A percentile compares a stretch with the other conserved stretches of the same genome.
These are phyloP conservation scores for Akabosia matsudoensis DNA, from an alignment of 1,140 invertebrate genomes.

Conservation along the genomic window DNA sequence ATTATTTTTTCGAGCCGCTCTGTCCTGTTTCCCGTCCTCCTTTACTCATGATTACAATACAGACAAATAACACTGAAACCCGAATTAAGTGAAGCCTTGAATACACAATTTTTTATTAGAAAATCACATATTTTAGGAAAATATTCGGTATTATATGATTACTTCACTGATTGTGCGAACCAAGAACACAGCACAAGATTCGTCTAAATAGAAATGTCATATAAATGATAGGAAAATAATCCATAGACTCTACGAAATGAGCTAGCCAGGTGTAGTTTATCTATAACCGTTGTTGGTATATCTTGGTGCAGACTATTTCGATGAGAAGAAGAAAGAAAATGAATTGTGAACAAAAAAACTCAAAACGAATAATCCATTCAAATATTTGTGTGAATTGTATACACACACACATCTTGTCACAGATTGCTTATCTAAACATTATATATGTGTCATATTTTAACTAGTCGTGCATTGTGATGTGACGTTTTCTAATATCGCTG, in stretches of 20 bases:
- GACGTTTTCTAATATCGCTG: slow-evolving; percentile 14
- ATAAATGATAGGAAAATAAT: neutral
- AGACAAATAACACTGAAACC: too few relatives aligned
- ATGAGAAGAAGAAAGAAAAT: neutral
- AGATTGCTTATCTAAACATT: slow-evolving; percentile 19
- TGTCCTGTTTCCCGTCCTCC: neutral
- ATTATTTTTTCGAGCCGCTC: neutral
- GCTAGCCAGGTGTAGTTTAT: neutral
- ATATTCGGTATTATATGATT: too few relatives aligned
- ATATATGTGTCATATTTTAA: slow-evolving; percentile 25
- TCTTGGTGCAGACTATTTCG: neutral
- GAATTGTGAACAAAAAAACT: neutral
- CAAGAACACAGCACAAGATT: too few relatives aligned
- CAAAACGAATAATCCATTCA: neutral
- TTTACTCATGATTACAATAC: neutral
- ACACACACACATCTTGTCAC: neutral
- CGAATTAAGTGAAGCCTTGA: too few relatives aligned
- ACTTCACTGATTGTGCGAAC: too few relatives aligned
- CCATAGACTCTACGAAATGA: neutral
- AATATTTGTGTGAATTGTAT: too few relatives aligned
- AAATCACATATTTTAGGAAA: too few relatives aligned
- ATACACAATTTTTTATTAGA: too few relatives aligned
- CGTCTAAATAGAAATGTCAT: neutral
- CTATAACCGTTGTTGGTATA: too few relatives aligned
- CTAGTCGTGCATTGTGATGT: slow-evolving; percentile 24